Conservation (phyloP, 2,888 invertebrate genomes). For the Kuschelorhynchus macadamiae region DNA sequence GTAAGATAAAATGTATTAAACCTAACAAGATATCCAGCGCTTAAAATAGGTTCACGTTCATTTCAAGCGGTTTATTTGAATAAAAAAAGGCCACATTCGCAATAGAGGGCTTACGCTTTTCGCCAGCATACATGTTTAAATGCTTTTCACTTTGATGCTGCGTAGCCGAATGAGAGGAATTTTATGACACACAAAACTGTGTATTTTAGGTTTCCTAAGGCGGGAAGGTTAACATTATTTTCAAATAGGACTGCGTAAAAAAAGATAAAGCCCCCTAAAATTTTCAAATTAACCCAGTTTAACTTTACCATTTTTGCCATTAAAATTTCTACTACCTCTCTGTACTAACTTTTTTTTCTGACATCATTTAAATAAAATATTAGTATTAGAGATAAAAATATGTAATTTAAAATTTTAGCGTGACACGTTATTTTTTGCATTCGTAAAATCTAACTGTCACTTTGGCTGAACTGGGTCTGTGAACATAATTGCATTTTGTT, state of each 20-base stretch:
- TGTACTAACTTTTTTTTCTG: background rate
- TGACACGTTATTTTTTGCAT: too few relatives aligned
- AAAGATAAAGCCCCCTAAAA: conserved; percentile 21
- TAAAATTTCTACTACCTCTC: conserved; percentile 6
- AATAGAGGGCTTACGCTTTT: background rate
- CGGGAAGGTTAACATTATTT: conserved; percentile 10
- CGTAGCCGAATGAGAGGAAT: conserved; percentile 21
- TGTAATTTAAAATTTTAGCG: too few relatives aligned
- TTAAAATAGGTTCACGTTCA: too few relatives aligned
- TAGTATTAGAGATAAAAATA: too few relatives aligned
- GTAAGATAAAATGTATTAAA: too few relatives aligned
- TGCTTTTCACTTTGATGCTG: conserved; percentile 18
- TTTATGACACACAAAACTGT: conserved; percentile 18
- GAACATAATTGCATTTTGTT: too few relatives aligned
- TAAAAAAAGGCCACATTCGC: background rate
- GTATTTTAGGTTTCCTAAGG: conserved; percentile 21
- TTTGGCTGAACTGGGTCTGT: too few relatives aligned
- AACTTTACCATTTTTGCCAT: conserved; percentile 9
- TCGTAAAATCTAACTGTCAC: too few relatives aligned
- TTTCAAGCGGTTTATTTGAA: too few relatives aligned
- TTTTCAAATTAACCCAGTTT: conserved; percentile 40
- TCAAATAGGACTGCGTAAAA: conserved; percentile 16
- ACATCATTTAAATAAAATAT: too few relatives aligned
- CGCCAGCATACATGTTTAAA: background rate
- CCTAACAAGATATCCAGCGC: too few relatives aligned